Percentiles rank a stretch among this genome's conserved stretches.
Evolutionary conservation across 2,113 vertebrate species (phyloP).

Genomic region (Vulpes vulpes): DNA sequence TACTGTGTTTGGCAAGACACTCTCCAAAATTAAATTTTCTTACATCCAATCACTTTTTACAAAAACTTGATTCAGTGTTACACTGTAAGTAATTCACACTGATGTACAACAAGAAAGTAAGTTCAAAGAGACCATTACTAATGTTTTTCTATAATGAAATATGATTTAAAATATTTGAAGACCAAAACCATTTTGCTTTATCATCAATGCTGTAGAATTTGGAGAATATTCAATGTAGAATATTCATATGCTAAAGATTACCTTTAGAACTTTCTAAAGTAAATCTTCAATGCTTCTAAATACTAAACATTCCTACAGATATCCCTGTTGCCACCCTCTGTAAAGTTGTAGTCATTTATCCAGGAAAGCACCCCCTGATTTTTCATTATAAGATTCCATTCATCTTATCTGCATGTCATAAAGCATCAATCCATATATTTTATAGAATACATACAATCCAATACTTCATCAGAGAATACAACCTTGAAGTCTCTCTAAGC

Average conservation of each 20-base stretch:
- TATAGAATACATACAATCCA: not conserved
- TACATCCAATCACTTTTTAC: constrained; percentile 43
- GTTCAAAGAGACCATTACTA: not conserved
- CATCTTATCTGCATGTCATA: not conserved
- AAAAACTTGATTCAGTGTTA: constrained; percentile 55
- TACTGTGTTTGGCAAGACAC: constrained; percentile 50
- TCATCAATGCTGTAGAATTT: not conserved
- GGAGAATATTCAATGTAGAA: not conserved
- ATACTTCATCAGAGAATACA: not conserved
- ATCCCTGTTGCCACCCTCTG: not conserved
- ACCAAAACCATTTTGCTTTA: not conserved
- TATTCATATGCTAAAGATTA: not conserved
- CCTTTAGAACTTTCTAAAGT: not conserved
- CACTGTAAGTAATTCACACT: constrained; percentile 52
- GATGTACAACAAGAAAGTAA: not conserved
- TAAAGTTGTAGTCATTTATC: not conserved
- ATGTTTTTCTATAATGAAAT: constrained; percentile 36
- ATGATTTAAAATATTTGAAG: constrained; percentile 53
- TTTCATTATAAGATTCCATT: not conserved
- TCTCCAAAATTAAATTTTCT: constrained; percentile 68
- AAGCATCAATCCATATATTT: not conserved
- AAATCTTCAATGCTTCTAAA: not conserved
- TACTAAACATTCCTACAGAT: not conserved
- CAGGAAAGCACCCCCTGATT: not conserved
- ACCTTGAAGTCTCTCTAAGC: not conserved